Evolutionary conservation across 2,113 vertebrate species (phyloP).

Genomic region (Eublepharis macularius): DNA sequence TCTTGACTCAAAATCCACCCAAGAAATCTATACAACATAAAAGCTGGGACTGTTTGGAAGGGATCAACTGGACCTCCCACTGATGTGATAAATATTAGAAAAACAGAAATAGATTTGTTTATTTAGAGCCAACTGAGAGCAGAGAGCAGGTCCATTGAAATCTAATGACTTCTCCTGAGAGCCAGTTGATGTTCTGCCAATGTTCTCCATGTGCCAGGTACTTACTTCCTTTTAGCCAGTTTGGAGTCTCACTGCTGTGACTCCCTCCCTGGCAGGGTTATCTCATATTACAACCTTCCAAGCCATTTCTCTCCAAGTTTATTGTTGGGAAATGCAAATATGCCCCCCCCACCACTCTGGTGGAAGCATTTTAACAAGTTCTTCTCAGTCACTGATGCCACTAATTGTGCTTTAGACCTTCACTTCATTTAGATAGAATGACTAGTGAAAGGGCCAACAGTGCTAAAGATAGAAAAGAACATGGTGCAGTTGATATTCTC

Average conservation of each 20-base stretch:
- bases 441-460: not conserved
- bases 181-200: slow-evolving; percentile 45
- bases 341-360: not conserved
- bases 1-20: slow-evolving; percentile 9
- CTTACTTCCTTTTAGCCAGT: slow-evolving; percentile 31
- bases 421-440: not conserved
- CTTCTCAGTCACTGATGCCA: not conserved
- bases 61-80: not conserved
- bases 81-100: slow-evolving; percentile 33
- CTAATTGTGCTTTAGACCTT: not conserved
- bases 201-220: slow-evolving; percentile 23
- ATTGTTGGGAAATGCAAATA: slow-evolving; percentile 20
- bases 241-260: slow-evolving; percentile 37
- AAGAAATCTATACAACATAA: slow-evolving; percentile 7
- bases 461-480: no score
- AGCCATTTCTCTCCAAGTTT: slow-evolving; percentile 14
- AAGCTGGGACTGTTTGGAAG: slow-evolving; percentile 16
- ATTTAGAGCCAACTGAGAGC: not conserved
- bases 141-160: slow-evolving; percentile 21
- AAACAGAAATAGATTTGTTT: slow-evolving; percentile 37
- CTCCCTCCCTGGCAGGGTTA: slow-evolving; percentile 24
- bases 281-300: slow-evolving; percentile 46
- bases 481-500: not conserved
- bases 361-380: not conserved
- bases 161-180: slow-evolving; percentile 14